Conservation (phyloP, 2,888 invertebrate genomes). For the Erannis defoliaria region DNA sequence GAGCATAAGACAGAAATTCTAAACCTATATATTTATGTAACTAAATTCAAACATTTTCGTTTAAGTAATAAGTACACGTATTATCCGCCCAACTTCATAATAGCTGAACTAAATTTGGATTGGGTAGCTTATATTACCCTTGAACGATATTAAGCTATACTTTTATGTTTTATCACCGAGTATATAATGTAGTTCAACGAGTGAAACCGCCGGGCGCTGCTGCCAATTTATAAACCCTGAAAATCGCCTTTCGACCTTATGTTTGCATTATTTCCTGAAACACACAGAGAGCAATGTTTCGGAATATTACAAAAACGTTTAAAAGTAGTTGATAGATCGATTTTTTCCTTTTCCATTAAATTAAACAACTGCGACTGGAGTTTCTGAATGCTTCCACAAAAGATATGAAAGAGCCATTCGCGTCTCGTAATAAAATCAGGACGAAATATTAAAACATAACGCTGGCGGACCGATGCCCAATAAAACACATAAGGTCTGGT, state of each 20-base stretch:
- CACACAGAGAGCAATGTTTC: background rate
- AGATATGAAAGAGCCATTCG: conserved; percentile 25
- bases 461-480: conserved; percentile 24
- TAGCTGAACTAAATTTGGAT: no score
- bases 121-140: no score
- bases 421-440: conserved; percentile 28
- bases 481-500: conserved; percentile 22
- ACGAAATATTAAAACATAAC: conserved; percentile 33
- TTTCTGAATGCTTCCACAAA: conserved; percentile 20
- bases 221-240: background rate
- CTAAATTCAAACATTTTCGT: no score
- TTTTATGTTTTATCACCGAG: no score
- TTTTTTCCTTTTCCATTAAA: conserved; percentile 25
- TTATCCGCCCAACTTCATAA: no score
- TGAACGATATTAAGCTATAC: no score
- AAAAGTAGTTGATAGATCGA: conserved; percentile 19
- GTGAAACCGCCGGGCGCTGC: no score
- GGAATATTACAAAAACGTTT: conserved; percentile 11
- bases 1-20: no score
- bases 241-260: background rate
- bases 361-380: conserved; percentile 21
- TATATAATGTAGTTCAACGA: no score
- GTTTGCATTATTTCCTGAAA: background rate
- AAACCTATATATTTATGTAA: no score
- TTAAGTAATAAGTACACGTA: no score